Evolutionary conservation across 2,888 invertebrate genomes (phyloP), one percentile per base, ranked within the genome.

Genomic region (Herminia tarsipennalis): DNA sequence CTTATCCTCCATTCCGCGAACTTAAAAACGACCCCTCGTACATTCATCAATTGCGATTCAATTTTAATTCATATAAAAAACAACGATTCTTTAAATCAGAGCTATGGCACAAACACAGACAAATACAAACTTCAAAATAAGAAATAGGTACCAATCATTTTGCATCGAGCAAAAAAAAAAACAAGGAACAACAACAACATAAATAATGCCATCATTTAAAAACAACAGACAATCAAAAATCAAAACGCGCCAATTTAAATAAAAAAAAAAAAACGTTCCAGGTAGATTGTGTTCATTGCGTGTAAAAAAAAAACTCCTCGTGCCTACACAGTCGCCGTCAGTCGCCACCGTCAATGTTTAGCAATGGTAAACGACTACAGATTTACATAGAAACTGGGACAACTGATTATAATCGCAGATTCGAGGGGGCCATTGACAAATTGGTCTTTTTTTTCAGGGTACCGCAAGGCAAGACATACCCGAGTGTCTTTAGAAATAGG

Each of bases 371-470:
- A 51, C 51, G 30, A n/a, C 29, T 8, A 34, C 2, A 39, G 20
- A 59, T 78, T 74, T 53, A 29, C 71, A 76, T 74, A 58, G 54
- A 55, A 78, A 70, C 62, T 72, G 62, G 73, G 60, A 43, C 75
- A 42, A 22, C 27, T 22, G 49, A 79, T 79, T 74, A 61, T 32
- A 70, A 73, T 70, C 60, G 36, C 73, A 77, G 71, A 80, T 78
- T 50, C 37, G 36, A 6, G 47, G 20, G 33, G 40, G 37, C 48
- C 64, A 56, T 63, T 75, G 73, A 73, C 65, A 64, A 68, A 70
- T 61, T 44, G 50, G 16, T 38, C 17, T 14, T 10, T 37, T 56
- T 55, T 58, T 64, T 37, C 18, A 50, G 54, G 45, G 50, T 59
- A 32, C 64, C 50, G 46, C 10, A 9, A n/a, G n/a, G n/a, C n/a